A percentile compares a stretch with the other conserved stretches of the same genome.
These are phyloP conservation scores for Pica pica DNA, from an alignment of 2,113 vertebrate genomes.

Conservation along the genomic window DNA sequence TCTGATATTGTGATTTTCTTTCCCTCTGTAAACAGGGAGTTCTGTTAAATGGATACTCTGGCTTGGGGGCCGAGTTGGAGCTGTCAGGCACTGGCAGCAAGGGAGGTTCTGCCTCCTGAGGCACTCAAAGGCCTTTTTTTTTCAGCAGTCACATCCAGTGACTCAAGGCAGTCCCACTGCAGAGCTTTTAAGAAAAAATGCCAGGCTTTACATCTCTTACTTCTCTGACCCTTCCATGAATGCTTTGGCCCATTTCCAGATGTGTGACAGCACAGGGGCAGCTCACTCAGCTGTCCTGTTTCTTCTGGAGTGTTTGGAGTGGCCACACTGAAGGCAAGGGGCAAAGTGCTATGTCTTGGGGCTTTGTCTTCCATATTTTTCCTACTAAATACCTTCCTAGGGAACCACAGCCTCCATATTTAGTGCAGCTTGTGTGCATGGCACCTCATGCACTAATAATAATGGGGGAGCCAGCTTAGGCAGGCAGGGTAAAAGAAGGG, in stretches of 20 bases:
- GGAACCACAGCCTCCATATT: neutral
- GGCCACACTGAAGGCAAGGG: neutral
- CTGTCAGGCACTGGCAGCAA: neutral
- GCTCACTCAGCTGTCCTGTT: neutral
- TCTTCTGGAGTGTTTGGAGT: neutral
- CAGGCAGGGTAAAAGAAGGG: neutral
- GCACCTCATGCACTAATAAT: neutral
- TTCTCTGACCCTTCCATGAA: neutral
- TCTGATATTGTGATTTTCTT: neutral
- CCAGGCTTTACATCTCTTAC: neutral
- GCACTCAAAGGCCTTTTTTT: neutral
- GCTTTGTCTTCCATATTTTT: neutral
- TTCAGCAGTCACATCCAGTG: neutral
- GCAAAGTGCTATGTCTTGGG: accelerated
- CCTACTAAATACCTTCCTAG: neutral
- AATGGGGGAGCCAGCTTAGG: neutral
- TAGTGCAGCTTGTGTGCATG: neutral
- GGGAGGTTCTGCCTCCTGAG: neutral
- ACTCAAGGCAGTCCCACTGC: neutral
- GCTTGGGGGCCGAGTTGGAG: neutral
- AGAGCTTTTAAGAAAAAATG: neutral
- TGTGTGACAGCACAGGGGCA: neutral
- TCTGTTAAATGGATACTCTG: neutral
- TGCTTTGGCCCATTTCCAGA: neutral
- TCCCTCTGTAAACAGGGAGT: neutral